Evolutionary conservation across 2,888 invertebrate genomes (phyloP).

Genomic region (Ischnus inquisitorius): DNA sequence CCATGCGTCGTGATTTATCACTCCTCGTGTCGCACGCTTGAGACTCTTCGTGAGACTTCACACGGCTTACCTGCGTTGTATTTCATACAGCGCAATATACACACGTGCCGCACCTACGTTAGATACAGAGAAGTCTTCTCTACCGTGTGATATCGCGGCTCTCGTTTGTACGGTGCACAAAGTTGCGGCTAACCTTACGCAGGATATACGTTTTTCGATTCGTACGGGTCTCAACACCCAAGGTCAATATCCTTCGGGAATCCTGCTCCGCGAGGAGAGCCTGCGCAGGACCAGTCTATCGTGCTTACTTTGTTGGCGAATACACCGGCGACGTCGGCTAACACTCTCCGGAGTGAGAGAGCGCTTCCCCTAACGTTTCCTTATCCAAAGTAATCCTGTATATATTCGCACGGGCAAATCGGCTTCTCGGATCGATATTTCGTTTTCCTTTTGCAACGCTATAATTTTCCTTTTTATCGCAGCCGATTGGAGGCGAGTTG

Average conservation of each 20-base stretch:
- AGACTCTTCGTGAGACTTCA: slow-evolving; percentile 50
- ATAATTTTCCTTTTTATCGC: neutral
- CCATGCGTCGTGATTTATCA: slow-evolving; percentile 65
- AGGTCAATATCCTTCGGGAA: slow-evolving; percentile 79
- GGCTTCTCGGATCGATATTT: neutral
- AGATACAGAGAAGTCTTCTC: slow-evolving; percentile 17
- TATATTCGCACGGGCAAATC: neutral
- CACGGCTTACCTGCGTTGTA: slow-evolving; percentile 57
- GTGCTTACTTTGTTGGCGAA: slow-evolving; percentile 39
- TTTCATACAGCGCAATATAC: slow-evolving; percentile 27
- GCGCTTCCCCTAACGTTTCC: slow-evolving; percentile 4
- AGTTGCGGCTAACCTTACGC: slow-evolving; percentile 47
- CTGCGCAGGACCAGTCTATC: slow-evolving; percentile 49
- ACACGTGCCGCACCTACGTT: slow-evolving; percentile 8
- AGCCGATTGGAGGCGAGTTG: neutral
- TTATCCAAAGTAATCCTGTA: slow-evolving; percentile 3
- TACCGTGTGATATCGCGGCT: slow-evolving; percentile 41
- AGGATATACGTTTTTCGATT: slow-evolving; percentile 70
- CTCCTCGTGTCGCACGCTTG: slow-evolving; percentile 61
- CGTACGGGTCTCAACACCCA: slow-evolving; percentile 53
- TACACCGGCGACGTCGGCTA: neutral
- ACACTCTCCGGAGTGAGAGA: neutral
- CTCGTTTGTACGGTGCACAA: slow-evolving; percentile 31
- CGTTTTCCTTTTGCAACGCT: neutral
- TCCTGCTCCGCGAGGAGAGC: slow-evolving; percentile 70